Percentiles rank a stretch among this genome's conserved stretches.
Conservation (phyloP, 2,797 vertebrate genomes). For the Acomys russatus region DNA sequence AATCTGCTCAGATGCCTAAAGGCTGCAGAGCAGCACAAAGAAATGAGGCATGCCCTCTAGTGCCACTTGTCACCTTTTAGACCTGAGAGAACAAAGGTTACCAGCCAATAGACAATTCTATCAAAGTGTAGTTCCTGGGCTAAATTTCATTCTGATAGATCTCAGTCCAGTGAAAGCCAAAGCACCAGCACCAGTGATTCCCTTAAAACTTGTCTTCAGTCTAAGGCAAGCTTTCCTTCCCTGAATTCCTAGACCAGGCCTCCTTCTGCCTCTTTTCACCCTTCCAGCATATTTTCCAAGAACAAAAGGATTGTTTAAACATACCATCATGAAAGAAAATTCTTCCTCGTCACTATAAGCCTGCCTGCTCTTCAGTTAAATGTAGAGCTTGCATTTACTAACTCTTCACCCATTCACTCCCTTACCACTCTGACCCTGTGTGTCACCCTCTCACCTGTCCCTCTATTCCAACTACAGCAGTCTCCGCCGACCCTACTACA, state of each 20-base stretch:
- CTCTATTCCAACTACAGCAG: background rate
- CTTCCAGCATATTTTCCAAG: background rate
- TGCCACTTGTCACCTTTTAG: slow-evolving; percentile 18
- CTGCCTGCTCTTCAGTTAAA: background rate
- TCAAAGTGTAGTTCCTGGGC: slow-evolving; percentile 58
- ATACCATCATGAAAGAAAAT: background rate
- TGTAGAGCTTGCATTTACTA: background rate
- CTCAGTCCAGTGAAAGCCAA: background rate
- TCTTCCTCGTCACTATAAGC: background rate
- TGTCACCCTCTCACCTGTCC: background rate
- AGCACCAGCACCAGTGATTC: background rate
- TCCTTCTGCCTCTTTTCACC: background rate
- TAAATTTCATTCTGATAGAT: slow-evolving; percentile 64
- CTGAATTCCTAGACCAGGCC: background rate
- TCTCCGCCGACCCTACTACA: background rate
- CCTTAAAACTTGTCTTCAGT: slow-evolving; percentile 16
- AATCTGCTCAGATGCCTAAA: slow-evolving; percentile 62
- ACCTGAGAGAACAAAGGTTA: slow-evolving; percentile 58
- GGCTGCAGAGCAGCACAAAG: slow-evolving; percentile 60
- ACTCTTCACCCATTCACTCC: background rate
- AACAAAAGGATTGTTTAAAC: background rate
- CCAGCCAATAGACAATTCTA: slow-evolving; percentile 37
- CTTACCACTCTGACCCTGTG: background rate
- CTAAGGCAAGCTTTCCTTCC: background rate
- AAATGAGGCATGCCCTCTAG: slow-evolving; percentile 1